Base-by-base conservation (phyloP, 1,140 invertebrate species). In the Brachionus koreanus region DNA sequence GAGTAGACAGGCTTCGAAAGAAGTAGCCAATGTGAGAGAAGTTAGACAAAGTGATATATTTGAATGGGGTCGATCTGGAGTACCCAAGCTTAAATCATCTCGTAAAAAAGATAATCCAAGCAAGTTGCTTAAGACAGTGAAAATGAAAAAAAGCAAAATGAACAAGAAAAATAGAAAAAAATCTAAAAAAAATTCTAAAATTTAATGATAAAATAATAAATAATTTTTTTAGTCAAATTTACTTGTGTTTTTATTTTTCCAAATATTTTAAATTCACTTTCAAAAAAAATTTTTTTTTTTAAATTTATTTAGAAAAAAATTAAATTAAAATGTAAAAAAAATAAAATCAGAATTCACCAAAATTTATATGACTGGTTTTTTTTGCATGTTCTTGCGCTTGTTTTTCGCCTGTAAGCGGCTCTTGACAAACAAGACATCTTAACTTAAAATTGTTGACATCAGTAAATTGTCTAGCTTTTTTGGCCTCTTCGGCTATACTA, bases 381-480 rank as follows among this genome's bases (percentile, higher is more conserved):
- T 93, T 92, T 10, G 95, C 95, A 89, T 97, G 95, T 65, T 91
- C 88, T 84, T 93, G 92, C 0, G 94, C 95, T 86, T 94, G 92
- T 1, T 87, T 88, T 86, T 95, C 92, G 10, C 95, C 95, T 75
- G 90, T 92, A 0, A 97, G 86, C 83, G 91, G 88, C 16, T 90
- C 87, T 84, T 93, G 90, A 87, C 95, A 98, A 13, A 92, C 89
- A 83, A 92, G 88, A 88, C 95, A 97, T 82, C 92, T 92, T 0
- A 97, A 86, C 0, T 92, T 93, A 85, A 97, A 96, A 84, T 93
- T 93, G 84, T 93, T 91, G 0, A 96, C 91, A 89, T 97, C 94
- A 4, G 95, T 97, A 86, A 92, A 97, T 85, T 95, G 94, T 83
- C 93, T 91, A 84, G 93, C 93, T 12, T 92, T 92, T 88, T 95